Evolutionary conservation across 2,113 vertebrate genomes (phyloP).

Genomic region (Pholis gunnellus): DNA sequence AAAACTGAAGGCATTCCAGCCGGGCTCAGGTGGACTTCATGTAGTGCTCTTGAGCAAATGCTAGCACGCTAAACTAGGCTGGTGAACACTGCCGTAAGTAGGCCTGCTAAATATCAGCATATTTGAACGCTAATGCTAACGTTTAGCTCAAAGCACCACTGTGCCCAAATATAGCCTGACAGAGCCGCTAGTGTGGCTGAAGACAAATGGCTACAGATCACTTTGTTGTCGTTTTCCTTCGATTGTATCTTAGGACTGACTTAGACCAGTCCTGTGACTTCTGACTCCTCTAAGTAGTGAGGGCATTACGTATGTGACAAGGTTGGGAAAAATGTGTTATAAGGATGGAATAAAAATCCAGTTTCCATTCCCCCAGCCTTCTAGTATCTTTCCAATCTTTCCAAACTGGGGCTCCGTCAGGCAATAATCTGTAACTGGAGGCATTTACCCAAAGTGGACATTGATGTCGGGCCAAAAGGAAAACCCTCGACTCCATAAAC

Average conservation of each 20-base stretch:
- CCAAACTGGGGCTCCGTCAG: constrained; percentile 5
- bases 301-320: neutral
- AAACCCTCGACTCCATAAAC: constrained; percentile 55
- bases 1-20: neutral
- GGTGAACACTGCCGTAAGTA: neutral
- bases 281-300: neutral
- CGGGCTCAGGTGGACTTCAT: neutral
- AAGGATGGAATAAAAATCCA: neutral
- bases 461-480: constrained; percentile 29
- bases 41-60: neutral
- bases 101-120: neutral
- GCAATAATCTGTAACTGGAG: constrained; percentile 40
- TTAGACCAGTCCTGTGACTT: neutral
- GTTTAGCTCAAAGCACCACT: neutral
- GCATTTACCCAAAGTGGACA: constrained; percentile 35
- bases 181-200: neutral
- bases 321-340: neutral
- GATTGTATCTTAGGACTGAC: neutral
- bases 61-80: neutral
- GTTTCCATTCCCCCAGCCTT: constrained; percentile 23
- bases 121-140: neutral
- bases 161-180: neutral
- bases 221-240: neutral
- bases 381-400: constrained; percentile 23
- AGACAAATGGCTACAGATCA: neutral